These are phyloP conservation scores for Scomber colias DNA, from an alignment of 2,113 vertebrate genomes.

Conservation along the genomic window DNA sequence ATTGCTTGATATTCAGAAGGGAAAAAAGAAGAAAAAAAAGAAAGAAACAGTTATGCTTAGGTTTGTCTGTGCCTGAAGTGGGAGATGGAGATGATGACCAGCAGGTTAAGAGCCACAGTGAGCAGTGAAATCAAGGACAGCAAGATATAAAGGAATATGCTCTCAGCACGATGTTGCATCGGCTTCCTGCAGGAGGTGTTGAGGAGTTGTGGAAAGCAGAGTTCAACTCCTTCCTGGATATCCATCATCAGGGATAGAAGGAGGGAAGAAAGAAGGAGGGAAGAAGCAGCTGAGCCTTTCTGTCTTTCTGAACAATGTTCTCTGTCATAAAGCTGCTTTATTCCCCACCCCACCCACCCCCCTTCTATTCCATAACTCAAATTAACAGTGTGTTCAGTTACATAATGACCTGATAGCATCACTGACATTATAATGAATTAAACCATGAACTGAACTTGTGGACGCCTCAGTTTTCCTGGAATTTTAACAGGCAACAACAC, in stretches of 20 bases:
- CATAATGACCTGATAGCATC: too few relatives aligned
- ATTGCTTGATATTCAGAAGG: too few relatives aligned
- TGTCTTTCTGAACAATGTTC: not conserved
- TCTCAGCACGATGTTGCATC: not conserved
- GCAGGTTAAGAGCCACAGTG: constrained; percentile 65
- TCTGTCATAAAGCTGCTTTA: not conserved
- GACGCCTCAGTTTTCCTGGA: too few relatives aligned
- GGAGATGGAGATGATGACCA: constrained; percentile 71
- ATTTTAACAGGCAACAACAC: too few relatives aligned
- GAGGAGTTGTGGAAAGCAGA: constrained; percentile 43
- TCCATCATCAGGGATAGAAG: constrained; percentile 32
- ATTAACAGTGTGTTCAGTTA: too few relatives aligned
- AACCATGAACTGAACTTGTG: too few relatives aligned
- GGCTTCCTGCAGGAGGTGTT: constrained; percentile 67
- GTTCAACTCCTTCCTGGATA: not conserved
- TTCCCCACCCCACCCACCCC: not conserved
- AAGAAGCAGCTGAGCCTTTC: not conserved
- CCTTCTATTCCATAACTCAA: too few relatives aligned
- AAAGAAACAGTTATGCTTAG: not conserved
- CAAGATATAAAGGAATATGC: constrained; percentile 42
- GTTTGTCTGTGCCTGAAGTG: constrained; percentile 59
- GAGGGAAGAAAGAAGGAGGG: not conserved
- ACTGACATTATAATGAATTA: too few relatives aligned
- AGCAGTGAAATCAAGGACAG: constrained; percentile 53
- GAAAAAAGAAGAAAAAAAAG: too few relatives aligned